These are phyloP conservation scores for Danionella dracula DNA, from an alignment of 2,797 vertebrate species.

Conservation along the genomic window DNA sequence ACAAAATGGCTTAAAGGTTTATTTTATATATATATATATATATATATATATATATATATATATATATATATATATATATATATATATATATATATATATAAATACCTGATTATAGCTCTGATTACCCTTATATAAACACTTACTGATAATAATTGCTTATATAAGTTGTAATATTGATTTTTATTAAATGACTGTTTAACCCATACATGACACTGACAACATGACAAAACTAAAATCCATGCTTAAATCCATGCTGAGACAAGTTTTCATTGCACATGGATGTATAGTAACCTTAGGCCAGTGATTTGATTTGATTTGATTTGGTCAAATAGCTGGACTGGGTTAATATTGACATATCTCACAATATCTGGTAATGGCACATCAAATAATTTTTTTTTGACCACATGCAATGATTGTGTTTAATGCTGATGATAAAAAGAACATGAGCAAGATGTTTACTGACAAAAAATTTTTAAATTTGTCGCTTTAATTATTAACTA, in stretches of 20 bases:
- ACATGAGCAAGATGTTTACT: slow-evolving; percentile 23
- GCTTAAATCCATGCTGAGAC: not conserved
- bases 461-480: slow-evolving; percentile 21
- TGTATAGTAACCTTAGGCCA: not conserved
- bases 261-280: not conserved
- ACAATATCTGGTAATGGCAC: not conserved
- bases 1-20: too few species aligned
- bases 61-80: too few species aligned
- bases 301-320: too few species aligned
- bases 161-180: not conserved
- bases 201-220: not conserved
- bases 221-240: not conserved
- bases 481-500: slow-evolving; percentile 29
- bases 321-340: not conserved
- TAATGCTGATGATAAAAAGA: slow-evolving; percentile 8
- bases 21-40: too few species aligned
- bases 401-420: slow-evolving; percentile 16
- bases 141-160: not conserved
- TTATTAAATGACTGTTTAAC: not conserved
- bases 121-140: not conserved
- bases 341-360: slow-evolving; percentile 4
- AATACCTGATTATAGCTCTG: too few species aligned
- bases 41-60: too few species aligned
- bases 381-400: not conserved
- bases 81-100: too few species aligned